These are phyloP conservation scores for Pongo pygmaeus DNA, from an alignment of 2,113 vertebrate species.

Conservation along the genomic window DNA sequence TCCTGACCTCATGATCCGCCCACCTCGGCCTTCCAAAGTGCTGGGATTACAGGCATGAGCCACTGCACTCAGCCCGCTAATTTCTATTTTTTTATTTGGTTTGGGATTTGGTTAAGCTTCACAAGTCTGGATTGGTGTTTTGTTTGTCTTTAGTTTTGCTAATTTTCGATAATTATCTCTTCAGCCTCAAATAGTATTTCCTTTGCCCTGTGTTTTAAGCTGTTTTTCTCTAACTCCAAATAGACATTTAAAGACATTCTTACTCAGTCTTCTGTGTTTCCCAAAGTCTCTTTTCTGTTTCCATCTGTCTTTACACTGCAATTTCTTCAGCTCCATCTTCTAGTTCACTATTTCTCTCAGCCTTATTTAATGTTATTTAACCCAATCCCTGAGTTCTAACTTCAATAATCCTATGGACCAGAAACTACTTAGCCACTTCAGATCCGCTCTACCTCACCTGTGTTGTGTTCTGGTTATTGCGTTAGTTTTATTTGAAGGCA, in stretches of 20 bases:
- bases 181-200: not conserved
- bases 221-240: not conserved
- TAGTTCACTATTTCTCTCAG: not conserved
- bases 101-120: not conserved
- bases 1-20: too few species aligned
- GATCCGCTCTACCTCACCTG: not conserved
- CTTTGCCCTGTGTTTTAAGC: not conserved
- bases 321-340: not conserved
- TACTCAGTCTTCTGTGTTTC: too few species aligned
- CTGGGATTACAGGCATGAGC: too few species aligned
- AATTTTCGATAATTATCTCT: not conserved
- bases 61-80: too few species aligned
- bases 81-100: not conserved
- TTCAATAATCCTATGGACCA: not conserved
- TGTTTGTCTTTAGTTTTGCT: not conserved
- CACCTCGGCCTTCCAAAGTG: too few species aligned
- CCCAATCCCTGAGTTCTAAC: not conserved
- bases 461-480: not conserved
- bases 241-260: not conserved
- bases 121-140: not conserved
- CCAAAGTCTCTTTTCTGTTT: not conserved
- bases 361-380: not conserved
- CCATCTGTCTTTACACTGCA: not conserved
- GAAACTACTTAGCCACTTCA: not conserved
- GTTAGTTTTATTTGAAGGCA: not conserved